Evolutionary conservation across 2,888 invertebrate species (phyloP).

Genomic region (Hypsopygia costalis): DNA sequence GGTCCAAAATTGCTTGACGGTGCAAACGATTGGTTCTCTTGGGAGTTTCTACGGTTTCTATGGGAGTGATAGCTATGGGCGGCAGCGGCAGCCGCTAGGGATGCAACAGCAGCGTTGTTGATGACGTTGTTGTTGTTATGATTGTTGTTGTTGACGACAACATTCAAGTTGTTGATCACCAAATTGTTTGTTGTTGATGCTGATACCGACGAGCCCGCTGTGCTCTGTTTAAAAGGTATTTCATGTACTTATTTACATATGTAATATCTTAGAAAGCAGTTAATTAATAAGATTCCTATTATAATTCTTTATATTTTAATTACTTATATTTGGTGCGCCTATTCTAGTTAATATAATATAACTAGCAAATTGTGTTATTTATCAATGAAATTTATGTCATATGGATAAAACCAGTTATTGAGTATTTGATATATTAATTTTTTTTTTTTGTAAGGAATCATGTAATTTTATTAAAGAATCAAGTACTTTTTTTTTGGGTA

Average conservation of each 20-base stretch:
- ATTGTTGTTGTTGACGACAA: slow-evolving; percentile 77
- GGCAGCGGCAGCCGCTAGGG: slow-evolving; percentile 72
- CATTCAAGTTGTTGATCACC: slow-evolving; percentile 74
- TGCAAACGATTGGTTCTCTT: slow-evolving; percentile 65
- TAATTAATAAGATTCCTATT: too few species aligned
- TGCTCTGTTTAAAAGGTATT: slow-evolving; percentile 49
- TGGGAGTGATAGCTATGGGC: slow-evolving; percentile 73
- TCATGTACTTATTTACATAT: slow-evolving; percentile 24
- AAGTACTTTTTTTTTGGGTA: too few species aligned
- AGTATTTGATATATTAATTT: too few species aligned
- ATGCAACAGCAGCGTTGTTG: slow-evolving; percentile 75
- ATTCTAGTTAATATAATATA: too few species aligned
- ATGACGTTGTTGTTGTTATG: slow-evolving; percentile 77
- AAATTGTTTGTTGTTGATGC: slow-evolving; percentile 77
- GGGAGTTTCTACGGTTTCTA: slow-evolving; percentile 69
- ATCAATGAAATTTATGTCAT: too few species aligned
- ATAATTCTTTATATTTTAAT: too few species aligned
- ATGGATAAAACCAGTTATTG: too few species aligned
- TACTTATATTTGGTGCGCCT: too few species aligned
- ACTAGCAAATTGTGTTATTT: too few species aligned
- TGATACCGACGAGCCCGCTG: slow-evolving; percentile 68
- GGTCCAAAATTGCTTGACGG: slow-evolving; percentile 66
- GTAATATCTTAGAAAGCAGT: too few species aligned
- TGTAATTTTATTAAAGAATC: too few species aligned
- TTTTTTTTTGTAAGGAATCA: too few species aligned